Conservation (phyloP, 2,797 vertebrate genomes). For the Orestias chungarensis region DNA sequence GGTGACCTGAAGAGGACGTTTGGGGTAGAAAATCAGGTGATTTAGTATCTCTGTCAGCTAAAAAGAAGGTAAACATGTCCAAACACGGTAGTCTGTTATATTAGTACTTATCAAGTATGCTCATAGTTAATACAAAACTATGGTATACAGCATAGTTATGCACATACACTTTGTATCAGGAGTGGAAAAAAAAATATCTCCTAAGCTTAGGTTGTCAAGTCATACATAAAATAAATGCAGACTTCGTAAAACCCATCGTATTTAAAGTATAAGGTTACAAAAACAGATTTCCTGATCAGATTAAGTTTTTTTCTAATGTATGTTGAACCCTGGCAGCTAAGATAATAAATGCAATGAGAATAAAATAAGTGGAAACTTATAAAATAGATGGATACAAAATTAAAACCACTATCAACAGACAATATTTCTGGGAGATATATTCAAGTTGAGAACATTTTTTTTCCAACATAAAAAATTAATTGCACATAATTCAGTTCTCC, state of each 20-base stretch:
- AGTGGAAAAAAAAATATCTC: background rate
- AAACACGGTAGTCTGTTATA: background rate
- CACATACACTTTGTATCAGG: background rate
- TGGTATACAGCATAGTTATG: background rate
- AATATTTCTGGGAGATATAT: conserved; percentile 8
- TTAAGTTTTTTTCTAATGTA: background rate
- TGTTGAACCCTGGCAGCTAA: background rate
- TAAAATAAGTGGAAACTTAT: background rate
- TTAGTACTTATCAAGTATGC: background rate
- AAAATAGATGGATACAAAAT: background rate
- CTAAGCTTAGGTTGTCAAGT: background rate
- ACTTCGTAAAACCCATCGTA: background rate
- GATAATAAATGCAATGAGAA: background rate
- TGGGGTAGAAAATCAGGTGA: background rate
- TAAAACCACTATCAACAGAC: background rate
- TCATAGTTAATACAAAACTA: background rate
- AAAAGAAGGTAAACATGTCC: background rate
- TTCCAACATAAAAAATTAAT: conserved; percentile 14
- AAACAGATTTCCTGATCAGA: background rate
- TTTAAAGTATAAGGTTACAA: background rate
- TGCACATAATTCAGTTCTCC: conserved; percentile 64
- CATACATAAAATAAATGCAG: background rate
- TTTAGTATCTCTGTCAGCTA: background rate
- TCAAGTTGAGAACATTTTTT: conserved; percentile 36
- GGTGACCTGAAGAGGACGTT: background rate